Percentiles rank a stretch among this genome's conserved stretches.
phyloP scores from a whole-genome alignment of 2,797 vertebrate species.

The Trematomus bernacchii region DNA sequence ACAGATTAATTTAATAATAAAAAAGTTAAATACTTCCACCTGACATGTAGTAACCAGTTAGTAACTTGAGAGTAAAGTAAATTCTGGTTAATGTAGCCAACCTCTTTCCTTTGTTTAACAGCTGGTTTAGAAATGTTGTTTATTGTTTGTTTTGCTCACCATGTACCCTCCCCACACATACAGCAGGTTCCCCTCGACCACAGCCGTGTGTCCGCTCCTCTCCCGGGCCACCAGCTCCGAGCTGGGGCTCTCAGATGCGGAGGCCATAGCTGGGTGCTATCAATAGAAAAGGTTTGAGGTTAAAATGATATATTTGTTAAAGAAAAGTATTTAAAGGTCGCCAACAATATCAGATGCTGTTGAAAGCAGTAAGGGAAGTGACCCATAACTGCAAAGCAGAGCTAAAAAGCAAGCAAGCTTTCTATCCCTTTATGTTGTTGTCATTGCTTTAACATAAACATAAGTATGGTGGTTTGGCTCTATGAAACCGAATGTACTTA shows the following conservation, averaged over 20 bases:
- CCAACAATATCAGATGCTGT: not conserved
- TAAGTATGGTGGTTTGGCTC: too few relatives aligned
- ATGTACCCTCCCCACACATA: slow-evolving; percentile 97
- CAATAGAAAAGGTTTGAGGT: slow-evolving; percentile 22
- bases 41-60: not conserved
- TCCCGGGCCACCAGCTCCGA: slow-evolving; percentile 89
- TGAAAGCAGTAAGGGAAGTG: not conserved
- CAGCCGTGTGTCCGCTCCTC: slow-evolving; percentile 94
- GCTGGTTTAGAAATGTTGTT: not conserved
- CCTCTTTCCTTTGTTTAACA: not conserved
- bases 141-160: slow-evolving; percentile 82
- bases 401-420: too few relatives aligned
- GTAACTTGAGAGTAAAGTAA: too few relatives aligned
- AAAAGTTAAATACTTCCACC: not conserved
- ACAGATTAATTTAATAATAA: too few relatives aligned
- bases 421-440: not conserved
- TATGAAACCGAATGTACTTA: too few relatives aligned
- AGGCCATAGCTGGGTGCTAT: slow-evolving; percentile 62
- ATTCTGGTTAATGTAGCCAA: too few relatives aligned
- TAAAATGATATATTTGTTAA: not conserved
- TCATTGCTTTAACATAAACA: not conserved
- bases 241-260: slow-evolving; percentile 69
- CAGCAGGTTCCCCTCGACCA: slow-evolving; percentile 87
- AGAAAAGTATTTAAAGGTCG: slow-evolving; percentile 7
- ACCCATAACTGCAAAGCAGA: not conserved